Evolutionary conservation across 2,113 vertebrate genomes (phyloP).

Genomic region (Natator depressus): DNA sequence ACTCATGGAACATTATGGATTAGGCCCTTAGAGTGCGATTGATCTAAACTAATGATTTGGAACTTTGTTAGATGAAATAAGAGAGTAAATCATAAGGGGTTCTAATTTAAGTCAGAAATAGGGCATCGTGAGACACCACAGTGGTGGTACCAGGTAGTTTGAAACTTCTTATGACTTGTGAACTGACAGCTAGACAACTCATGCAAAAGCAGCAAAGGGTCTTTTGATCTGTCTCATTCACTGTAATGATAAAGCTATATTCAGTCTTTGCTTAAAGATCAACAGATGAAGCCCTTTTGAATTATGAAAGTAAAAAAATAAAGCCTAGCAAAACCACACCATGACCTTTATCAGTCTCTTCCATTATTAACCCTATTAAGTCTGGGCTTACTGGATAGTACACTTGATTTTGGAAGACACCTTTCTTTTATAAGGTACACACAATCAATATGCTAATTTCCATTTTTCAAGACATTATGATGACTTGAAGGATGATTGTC

Average conservation of each 20-base stretch:
- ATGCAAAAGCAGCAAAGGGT: neutral
- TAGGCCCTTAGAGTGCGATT: neutral
- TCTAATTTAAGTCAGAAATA: neutral
- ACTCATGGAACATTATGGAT: neutral
- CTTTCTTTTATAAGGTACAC: neutral
- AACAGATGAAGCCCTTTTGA: neutral
- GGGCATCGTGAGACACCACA: neutral
- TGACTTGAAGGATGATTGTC: neutral
- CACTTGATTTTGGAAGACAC: neutral
- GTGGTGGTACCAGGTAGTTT: neutral
- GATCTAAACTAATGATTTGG: neutral
- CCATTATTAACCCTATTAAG: neutral
- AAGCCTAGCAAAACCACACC: neutral
- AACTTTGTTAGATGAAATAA: neutral
- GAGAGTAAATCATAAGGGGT: neutral
- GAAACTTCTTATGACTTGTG: neutral
- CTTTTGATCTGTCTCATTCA: neutral
- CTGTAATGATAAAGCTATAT: neutral
- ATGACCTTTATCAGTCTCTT: constrained; percentile 1
- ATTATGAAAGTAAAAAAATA: constrained; percentile 1
- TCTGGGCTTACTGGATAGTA: neutral
- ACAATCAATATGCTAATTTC: neutral
- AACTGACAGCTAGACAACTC: neutral
- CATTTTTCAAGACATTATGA: neutral
- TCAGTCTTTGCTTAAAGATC: neutral